Percentiles rank a stretch among this genome's conserved stretches.
phyloP scores from a whole-genome alignment of 2,888 invertebrate species.

The Chironomus riparius region DNA sequence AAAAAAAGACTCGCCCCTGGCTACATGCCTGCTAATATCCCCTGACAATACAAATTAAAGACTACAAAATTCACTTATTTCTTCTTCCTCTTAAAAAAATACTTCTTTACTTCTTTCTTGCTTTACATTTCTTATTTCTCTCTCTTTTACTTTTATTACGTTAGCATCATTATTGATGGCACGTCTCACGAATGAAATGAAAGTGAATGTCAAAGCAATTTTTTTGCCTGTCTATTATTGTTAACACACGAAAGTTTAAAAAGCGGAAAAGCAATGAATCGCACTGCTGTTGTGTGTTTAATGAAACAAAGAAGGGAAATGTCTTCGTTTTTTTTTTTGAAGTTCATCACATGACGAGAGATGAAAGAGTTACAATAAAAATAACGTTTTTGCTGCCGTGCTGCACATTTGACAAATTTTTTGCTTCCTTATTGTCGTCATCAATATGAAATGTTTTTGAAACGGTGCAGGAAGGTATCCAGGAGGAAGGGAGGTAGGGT shows the following conservation, averaged over 20 bases:
- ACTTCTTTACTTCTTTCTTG: too few species aligned
- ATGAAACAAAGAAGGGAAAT: neutral
- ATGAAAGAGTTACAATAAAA: neutral
- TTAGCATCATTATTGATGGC: neutral
- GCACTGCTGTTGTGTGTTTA: neutral
- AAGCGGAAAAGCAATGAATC: neutral
- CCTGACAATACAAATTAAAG: too few species aligned
- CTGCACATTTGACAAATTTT: neutral
- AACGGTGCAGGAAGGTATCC: too few species aligned
- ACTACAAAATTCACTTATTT: too few species aligned
- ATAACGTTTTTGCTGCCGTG: neutral
- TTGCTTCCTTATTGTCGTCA: neutral
- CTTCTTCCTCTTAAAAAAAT: too few species aligned
- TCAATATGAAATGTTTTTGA: neutral
- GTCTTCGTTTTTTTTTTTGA: neutral
- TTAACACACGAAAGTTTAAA: too few species aligned
- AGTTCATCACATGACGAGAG: neutral
- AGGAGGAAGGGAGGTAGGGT: too few species aligned
- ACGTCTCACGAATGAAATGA: neutral
- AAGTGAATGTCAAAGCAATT: constrained; percentile 1
- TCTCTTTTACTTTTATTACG: too few species aligned
- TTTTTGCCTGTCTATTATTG: neutral
- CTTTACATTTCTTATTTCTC: too few species aligned
- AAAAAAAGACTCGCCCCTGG: too few species aligned
- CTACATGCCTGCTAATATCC: too few species aligned